phyloP scores from a whole-genome alignment of 2,888 invertebrate species.

The Orthonychiurus folsomi region DNA sequence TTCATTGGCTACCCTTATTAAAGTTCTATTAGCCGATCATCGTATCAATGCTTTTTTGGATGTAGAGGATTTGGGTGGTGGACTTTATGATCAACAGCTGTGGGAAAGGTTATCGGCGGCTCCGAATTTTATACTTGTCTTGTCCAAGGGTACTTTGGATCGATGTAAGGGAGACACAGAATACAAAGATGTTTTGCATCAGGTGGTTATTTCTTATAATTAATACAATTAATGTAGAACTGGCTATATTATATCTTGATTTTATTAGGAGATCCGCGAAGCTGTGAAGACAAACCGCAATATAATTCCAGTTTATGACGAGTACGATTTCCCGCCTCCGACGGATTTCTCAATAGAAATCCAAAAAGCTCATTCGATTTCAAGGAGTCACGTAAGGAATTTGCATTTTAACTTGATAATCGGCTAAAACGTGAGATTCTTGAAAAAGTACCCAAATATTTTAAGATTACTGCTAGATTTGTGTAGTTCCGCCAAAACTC shows the following conservation, averaged over 20 bases:
- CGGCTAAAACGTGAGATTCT: too few relatives aligned
- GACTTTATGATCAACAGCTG: constrained; percentile 21
- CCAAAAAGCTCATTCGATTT: constrained; percentile 2
- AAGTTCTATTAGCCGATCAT: constrained; percentile 16
- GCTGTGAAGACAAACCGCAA: constrained; percentile 12
- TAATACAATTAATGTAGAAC: neutral
- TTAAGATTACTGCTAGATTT: too few relatives aligned
- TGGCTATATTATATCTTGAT: neutral
- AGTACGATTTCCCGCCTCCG: constrained; percentile 21
- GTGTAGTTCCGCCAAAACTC: too few relatives aligned
- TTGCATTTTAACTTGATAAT: too few relatives aligned
- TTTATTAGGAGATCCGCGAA: constrained; percentile 19
- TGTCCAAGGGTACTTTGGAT: constrained; percentile 24
- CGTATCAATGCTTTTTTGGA: constrained; percentile 21
- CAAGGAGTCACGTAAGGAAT: neutral
- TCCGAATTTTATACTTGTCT: constrained; percentile 23
- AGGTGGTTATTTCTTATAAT: constrained; percentile 12
- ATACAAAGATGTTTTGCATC: constrained; percentile 24
- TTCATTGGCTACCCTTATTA: neutral
- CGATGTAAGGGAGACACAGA: constrained; percentile 20
- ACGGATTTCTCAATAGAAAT: constrained; percentile 21
- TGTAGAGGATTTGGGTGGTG: constrained; percentile 23
- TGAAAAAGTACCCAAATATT: too few relatives aligned
- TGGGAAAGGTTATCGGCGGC: neutral
- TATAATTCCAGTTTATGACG: constrained; percentile 26